Percentiles rank a stretch among this genome's conserved stretches.
Evolutionary conservation across 1,140 invertebrate species (phyloP).

Genomic region (Pristionchus pacificus): DNA sequence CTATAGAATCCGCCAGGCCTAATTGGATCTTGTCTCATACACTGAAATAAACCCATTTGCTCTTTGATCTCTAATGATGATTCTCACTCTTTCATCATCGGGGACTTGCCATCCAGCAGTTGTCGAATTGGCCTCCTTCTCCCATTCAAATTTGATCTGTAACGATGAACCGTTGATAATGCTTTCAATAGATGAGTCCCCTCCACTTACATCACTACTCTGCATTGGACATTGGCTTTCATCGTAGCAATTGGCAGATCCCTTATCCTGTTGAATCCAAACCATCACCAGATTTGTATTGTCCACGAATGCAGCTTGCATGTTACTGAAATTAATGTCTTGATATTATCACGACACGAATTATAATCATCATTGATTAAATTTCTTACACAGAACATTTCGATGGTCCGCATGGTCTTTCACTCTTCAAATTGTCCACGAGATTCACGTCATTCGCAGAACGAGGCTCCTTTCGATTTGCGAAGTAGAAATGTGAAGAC

Average conservation of each 20-base stretch:
- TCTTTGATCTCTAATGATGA: background rate
- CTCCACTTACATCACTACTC: background rate
- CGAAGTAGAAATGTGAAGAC: background rate
- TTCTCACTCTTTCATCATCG: background rate
- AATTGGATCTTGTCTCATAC: too few species aligned
- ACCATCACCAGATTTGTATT: constrained; percentile 53
- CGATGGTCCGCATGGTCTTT: constrained; percentile 49
- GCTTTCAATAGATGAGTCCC: background rate
- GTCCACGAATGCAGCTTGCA: constrained; percentile 52
- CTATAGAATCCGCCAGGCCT: too few species aligned
- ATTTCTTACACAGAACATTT: constrained; percentile 50
- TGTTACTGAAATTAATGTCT: constrained; percentile 37
- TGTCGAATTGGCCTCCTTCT: too few species aligned
- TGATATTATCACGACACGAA: constrained; percentile 1
- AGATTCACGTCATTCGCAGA: constrained; percentile 24
- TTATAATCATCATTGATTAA: constrained; percentile 2
- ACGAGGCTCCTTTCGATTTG: constrained; percentile 6
- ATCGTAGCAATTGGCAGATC: background rate
- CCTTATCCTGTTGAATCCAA: constrained; percentile 13
- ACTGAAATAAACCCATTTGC: too few species aligned
- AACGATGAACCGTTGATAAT: background rate
- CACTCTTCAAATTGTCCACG: constrained; percentile 37
- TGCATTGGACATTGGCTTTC: background rate
- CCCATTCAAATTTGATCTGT: too few species aligned
- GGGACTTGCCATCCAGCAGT: background rate